Base-by-base conservation (phyloP, 2,797 vertebrate species). In the Danio jaintianensis region DNA sequence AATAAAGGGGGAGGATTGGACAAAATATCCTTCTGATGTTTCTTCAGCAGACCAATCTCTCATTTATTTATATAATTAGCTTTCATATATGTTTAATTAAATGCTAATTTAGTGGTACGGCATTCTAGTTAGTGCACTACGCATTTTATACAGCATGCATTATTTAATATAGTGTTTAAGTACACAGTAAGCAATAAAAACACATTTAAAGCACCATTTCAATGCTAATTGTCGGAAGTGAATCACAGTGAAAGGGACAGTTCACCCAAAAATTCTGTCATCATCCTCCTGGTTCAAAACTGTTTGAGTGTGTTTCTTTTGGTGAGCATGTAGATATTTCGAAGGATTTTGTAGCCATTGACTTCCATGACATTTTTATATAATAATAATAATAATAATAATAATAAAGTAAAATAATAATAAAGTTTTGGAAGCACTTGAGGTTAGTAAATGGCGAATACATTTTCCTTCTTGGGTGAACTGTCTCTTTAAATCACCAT, bases 1-100 rank as follows among this genome's bases (percentile, higher is more conserved):
- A 61, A 74, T 80, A 90, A 29, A 84, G 90, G 89, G 87, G 86
- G 85, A 86, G 82, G 86, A 88, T 91, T 68, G 85, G 91, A 88
- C 87, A 80, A 89, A 90, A 87, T 89, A 86, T 91, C 90, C 85
- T 90, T 88, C 85, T 90, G 89, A 91, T 90, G 86, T 89, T 72
- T 85, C 84, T 78, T 79, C 58, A 83, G 80, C 86, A 86, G 89
- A 67, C 71, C 88, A 82, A 80, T 85, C 88, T 45, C 86, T 90
- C 87, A 88, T 91, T 90, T 91, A 89, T 92, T 90, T 90, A 86
- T 89, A 84, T 89, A 91, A 89, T 93, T 90, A 92, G 87, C 89
- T 89, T 89, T 90, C 87, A 89, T 92, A 91, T 91, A 90, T 85
- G 88, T 89, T 92, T 92, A 91, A 92, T 93, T 92, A 93, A 85